Evolutionary conservation across 2,113 vertebrate species (phyloP), one percentile per base, ranked within the genome.

Genomic region (Hydropotes inermis): DNA sequence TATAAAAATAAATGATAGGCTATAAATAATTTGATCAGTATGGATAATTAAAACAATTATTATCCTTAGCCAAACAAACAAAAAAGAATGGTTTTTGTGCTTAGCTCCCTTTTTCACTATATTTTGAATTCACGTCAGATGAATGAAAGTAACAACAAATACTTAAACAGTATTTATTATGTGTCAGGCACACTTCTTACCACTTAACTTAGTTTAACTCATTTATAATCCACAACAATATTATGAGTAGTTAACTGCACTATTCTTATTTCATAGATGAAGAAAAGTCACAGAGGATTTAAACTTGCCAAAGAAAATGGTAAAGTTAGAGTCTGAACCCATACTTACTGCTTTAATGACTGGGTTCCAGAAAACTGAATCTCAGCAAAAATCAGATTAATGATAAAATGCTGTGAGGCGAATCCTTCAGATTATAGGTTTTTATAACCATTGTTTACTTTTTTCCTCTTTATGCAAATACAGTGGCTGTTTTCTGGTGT

Each of bases 291-390:
- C 21, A 82, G 9, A 76, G 11, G 57, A 85, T 88, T 58, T 91
- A 14, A 95, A 93, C n/a, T 86, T 93, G n/a, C 19, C 21, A 58
- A 89, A 87, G 10, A 89, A 87, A 91, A 15, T 82, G 19, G 25
- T 52, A 87, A 83, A 93, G 30, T 76, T 45, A 81, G 60, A 5
- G 60, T 47, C 5, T 84, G 70, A 79, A 50, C 3, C 39, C 70
- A 36, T 5, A 50, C 17, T 78, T 6, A 76, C 27, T 54, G 39
- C 14, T 88, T 58, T 81, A 89, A 19, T 54, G 39, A 79, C 33
- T 30, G 16, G 2, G 12, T 30, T 97, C 43, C n/a, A 85, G 57
- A 95, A 96, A 97, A 96, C 2, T 47, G 25, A 97, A 87, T 87
- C 36, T 96, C 39, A 84, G 70, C 74, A 54, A 61, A 81, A 83